These are phyloP conservation scores for Perizoma affinitatum DNA, from an alignment of 2,888 invertebrate genomes.

Conservation along the genomic window DNA sequence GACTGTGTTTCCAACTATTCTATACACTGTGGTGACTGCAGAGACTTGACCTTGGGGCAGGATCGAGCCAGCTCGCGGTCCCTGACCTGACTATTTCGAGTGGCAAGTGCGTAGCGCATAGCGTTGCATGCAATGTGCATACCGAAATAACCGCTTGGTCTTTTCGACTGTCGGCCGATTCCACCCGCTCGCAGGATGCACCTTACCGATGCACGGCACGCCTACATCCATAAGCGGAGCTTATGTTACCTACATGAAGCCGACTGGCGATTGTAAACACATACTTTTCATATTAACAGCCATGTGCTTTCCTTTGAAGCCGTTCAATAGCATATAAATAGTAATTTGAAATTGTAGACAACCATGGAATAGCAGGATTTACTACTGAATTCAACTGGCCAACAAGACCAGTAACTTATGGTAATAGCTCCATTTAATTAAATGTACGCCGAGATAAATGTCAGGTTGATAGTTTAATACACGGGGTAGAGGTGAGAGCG, in stretches of 20 bases:
- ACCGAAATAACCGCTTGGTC: slow-evolving; percentile 80
- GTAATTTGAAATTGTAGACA: slow-evolving; percentile 23
- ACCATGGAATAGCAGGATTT: slow-evolving; percentile 27
- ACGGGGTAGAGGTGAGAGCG: slow-evolving; percentile 71
- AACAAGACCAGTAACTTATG: slow-evolving; percentile 24
- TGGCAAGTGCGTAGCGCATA: slow-evolving; percentile 80
- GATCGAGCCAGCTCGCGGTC: slow-evolving; percentile 81
- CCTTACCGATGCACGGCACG: slow-evolving; percentile 67
- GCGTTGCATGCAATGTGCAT: slow-evolving; percentile 82
- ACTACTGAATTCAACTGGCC: slow-evolving; percentile 16
- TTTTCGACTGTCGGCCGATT: slow-evolving; percentile 40
- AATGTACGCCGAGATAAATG: slow-evolving; percentile 59
- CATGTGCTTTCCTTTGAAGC: slow-evolving; percentile 17
- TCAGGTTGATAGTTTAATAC: slow-evolving; percentile 72
- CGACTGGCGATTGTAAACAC: slow-evolving; percentile 54
- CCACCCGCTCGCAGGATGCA: slow-evolving; percentile 63
- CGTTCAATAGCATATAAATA: slow-evolving; percentile 11
- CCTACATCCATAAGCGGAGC: slow-evolving; percentile 61
- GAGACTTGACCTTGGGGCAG: slow-evolving; percentile 83
- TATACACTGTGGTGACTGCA: slow-evolving; percentile 51
- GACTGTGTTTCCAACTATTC: slow-evolving; percentile 41
- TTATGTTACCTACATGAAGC: slow-evolving; percentile 52
- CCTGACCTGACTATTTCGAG: slow-evolving; percentile 84
- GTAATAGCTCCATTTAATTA: slow-evolving; percentile 28
- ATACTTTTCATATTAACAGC: slow-evolving; percentile 50